phyloP scores from a whole-genome alignment of 2,888 invertebrate species.

The Linnaemya vulpina region DNA sequence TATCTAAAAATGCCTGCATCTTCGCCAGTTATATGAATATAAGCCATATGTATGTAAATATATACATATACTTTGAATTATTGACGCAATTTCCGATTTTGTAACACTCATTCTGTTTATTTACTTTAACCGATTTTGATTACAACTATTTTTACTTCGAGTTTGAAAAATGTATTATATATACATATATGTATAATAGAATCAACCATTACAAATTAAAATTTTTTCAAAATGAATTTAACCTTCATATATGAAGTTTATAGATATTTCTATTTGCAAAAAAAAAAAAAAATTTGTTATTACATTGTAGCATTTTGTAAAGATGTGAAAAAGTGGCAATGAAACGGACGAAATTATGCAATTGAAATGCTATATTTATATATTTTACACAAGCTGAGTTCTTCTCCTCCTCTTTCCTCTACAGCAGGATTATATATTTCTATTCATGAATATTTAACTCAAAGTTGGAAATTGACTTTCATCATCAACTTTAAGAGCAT shows the following conservation, averaged over 20 bases:
- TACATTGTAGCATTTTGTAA: neutral
- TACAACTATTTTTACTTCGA: slow-evolving; percentile 69
- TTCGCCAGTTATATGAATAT: no score
- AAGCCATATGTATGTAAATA: no score
- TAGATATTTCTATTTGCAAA: slow-evolving; percentile 52
- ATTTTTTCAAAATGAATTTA: slow-evolving; percentile 37
- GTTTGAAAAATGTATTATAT: slow-evolving; percentile 38
- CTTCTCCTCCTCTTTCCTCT: neutral
- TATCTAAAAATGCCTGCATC: no score
- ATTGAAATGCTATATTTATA: slow-evolving; percentile 27
- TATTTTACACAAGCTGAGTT: slow-evolving; percentile 35
- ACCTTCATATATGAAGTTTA: slow-evolving; percentile 65
- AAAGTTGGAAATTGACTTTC: slow-evolving; percentile 97
- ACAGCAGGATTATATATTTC: slow-evolving; percentile 10
- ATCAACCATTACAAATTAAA: slow-evolving; percentile 63
- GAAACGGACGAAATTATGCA: slow-evolving; percentile 30
- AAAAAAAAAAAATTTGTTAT: slow-evolving; percentile 31
- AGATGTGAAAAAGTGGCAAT: slow-evolving; percentile 22
- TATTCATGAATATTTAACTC: slow-evolving; percentile 85
- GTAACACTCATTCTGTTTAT: neutral
- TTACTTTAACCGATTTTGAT: slow-evolving; percentile 66
- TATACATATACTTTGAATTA: no score
- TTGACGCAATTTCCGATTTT: no score
- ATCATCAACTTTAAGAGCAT: slow-evolving; percentile 95
- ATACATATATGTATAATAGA: slow-evolving; percentile 37